phyloP scores from a whole-genome alignment of 2,113 vertebrate genomes.

The Jacana jacana region DNA sequence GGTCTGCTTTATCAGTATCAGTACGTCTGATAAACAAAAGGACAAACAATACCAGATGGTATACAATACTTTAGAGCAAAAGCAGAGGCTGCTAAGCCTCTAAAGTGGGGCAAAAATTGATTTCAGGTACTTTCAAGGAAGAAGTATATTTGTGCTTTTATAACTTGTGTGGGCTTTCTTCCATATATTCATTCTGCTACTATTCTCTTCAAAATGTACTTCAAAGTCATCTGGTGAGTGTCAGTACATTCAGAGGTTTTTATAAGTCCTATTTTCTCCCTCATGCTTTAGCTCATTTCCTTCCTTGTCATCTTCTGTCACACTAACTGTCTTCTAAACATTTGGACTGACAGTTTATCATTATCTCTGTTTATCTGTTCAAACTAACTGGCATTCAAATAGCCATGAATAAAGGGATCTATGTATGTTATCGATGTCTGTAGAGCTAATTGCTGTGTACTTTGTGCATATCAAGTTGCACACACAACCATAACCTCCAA shows the following conservation, averaged over 20 bases:
- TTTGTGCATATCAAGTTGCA: not conserved
- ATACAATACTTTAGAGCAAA: not conserved
- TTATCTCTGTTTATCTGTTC: constrained; percentile 34
- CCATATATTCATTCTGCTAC: not conserved
- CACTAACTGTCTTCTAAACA: not conserved
- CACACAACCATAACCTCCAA: not conserved
- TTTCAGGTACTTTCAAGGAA: not conserved
- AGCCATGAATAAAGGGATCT: not conserved
- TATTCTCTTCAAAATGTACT: not conserved
- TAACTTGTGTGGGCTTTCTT: not conserved
- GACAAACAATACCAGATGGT: not conserved
- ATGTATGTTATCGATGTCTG: not conserved
- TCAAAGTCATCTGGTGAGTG: not conserved
- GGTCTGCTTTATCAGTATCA: not conserved
- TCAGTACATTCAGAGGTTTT: not conserved
- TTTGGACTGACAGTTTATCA: not conserved
- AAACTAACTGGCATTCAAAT: not conserved
- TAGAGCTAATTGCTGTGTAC: not conserved
- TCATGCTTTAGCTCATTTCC: not conserved
- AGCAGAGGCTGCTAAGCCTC: not conserved
- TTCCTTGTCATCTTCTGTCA: constrained; percentile 1
- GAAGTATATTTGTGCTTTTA: not conserved
- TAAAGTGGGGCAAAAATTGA: not conserved
- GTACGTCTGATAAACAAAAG: not conserved
- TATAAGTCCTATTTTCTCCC: not conserved